Conservation (phyloP, 2,888 invertebrate species). For the Troilus luridus region DNA sequence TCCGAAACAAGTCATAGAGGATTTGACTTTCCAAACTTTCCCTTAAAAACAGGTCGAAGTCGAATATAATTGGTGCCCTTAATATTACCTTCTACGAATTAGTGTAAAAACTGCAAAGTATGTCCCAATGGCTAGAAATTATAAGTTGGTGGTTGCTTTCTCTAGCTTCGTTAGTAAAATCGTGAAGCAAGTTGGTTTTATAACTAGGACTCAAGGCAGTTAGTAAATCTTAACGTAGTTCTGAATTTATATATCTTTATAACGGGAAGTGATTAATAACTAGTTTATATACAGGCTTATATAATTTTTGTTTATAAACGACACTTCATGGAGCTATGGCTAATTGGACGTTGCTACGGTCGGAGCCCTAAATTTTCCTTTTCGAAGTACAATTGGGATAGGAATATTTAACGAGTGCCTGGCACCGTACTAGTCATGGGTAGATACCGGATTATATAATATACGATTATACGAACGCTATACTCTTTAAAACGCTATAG, state of each 20-base stretch:
- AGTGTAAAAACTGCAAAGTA: slow-evolving; percentile 10
- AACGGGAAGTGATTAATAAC: no score
- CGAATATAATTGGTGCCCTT: neutral
- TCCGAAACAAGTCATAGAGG: slow-evolving; percentile 2
- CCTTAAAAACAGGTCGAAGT: neutral
- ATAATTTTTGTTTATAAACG: no score
- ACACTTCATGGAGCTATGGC: neutral
- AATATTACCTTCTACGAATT: neutral
- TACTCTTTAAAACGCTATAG: no score
- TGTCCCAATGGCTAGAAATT: neutral
- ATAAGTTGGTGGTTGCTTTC: neutral
- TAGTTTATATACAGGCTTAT: no score
- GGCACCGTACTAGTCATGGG: no score
- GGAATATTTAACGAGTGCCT: no score
- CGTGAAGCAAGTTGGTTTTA: neutral
- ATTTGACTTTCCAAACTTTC: slow-evolving; percentile 40
- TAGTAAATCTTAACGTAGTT: neutral
- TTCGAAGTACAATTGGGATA: no score
- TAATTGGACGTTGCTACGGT: no score
- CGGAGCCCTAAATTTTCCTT: no score
- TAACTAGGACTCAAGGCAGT: neutral
- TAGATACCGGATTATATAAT: no score
- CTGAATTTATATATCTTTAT: no score
- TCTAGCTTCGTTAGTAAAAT: neutral
- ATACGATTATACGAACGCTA: no score